Conservation (phyloP, 2,113 vertebrate species). For the Phylloscopus trochilus region DNA sequence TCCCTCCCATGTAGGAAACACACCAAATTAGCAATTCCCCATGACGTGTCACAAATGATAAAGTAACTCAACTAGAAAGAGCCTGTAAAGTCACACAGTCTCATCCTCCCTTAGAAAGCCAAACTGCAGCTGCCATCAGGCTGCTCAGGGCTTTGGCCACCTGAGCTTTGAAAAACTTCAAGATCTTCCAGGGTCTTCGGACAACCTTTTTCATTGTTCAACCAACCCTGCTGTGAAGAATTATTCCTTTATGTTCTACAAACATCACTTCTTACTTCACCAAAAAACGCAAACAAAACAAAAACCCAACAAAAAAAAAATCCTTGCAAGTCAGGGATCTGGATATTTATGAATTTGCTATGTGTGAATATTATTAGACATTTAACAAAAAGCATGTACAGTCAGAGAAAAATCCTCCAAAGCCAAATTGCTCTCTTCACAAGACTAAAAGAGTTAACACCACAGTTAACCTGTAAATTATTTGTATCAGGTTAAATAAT, state of each 20-base stretch:
- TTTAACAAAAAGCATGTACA: background rate
- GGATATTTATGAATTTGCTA: background rate
- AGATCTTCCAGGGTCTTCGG: background rate
- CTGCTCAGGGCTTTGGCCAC: background rate
- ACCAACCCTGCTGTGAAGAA: background rate
- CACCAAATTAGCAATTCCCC: background rate
- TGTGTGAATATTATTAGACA: background rate
- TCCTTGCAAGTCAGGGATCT: background rate
- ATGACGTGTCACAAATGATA: background rate
- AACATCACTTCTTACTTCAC: background rate
- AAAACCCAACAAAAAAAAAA: background rate
- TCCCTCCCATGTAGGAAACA: background rate
- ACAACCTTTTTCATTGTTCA: background rate
- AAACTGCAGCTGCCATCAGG: background rate
- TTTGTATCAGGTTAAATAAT: background rate
- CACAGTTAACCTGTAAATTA: background rate
- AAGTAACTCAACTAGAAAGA: background rate
- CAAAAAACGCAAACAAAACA: background rate
- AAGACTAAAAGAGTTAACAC: background rate
- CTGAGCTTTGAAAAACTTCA: background rate
- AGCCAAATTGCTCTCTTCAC: background rate
- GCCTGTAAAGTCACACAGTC: fast-evolving
- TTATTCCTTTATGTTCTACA: background rate
- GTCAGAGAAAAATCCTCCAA: background rate
- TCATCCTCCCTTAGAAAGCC: background rate